Percentiles rank a stretch among this genome's conserved stretches.
These are phyloP conservation scores for Toxostoma redivivum DNA, from an alignment of 2,113 vertebrate species.

Conservation along the genomic window DNA sequence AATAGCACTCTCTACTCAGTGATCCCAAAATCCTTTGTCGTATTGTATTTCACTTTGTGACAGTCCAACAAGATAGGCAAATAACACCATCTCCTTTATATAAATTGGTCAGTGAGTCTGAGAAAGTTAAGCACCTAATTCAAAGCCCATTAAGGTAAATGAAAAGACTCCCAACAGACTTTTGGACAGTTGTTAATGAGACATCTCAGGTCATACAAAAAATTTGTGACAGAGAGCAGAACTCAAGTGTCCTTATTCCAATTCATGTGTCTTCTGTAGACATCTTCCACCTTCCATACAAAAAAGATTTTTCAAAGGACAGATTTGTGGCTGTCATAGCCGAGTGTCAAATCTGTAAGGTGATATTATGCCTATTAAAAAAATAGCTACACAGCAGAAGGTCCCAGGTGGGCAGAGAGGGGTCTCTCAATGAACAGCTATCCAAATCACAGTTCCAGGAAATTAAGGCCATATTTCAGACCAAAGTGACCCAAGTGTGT, in stretches of 20 bases:
- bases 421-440: not conserved
- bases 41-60: conserved; percentile 16
- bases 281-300: not conserved
- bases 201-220: conserved; percentile 40
- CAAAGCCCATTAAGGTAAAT: conserved; percentile 50
- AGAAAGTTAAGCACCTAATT: conserved; percentile 55
- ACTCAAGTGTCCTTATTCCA: conserved; percentile 13
- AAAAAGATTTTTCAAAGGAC: conserved; percentile 6
- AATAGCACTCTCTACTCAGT: not conserved
- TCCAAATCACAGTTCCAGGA: not conserved
- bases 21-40: conserved; percentile 18
- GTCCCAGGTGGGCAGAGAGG: not conserved
- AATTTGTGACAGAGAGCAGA: conserved; percentile 36
- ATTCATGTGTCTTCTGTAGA: not conserved
- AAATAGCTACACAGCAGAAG: not conserved
- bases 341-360: not conserved
- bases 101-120: conserved; percentile 39
- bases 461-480: conserved; percentile 42
- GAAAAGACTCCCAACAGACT: conserved; percentile 50
- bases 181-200: conserved; percentile 49
- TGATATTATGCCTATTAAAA: not conserved
- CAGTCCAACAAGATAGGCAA: not conserved
- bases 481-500: conserved; percentile 41
- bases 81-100: conserved; percentile 24
- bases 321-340: conserved; percentile 3